Conservation (phyloP, 2,888 invertebrate genomes). For the Amaurobius ferox region DNA sequence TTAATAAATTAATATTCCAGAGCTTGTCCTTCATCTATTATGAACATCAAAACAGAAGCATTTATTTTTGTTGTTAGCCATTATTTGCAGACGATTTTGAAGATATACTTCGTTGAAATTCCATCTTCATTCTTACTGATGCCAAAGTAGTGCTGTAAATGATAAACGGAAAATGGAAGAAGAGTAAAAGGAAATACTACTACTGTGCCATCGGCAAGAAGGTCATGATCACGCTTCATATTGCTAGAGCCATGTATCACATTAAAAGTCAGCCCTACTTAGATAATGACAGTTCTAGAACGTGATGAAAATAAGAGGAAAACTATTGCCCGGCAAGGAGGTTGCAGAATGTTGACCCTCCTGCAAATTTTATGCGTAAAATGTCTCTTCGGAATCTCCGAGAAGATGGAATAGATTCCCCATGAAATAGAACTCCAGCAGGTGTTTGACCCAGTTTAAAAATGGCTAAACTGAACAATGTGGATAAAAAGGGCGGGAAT, state of each 20-base stretch:
- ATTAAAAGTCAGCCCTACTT: background rate
- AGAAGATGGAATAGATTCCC: background rate
- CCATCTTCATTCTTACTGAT: background rate
- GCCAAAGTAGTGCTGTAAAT: background rate
- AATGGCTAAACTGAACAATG: no score
- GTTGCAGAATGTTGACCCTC: background rate
- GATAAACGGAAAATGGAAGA: background rate
- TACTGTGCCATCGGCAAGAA: background rate
- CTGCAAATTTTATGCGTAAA: background rate
- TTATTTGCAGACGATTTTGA: no score
- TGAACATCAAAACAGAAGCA: no score
- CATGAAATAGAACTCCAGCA: background rate
- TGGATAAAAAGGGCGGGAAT: no score
- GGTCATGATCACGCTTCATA: slow-evolving; percentile 9
- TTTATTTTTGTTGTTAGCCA: no score
- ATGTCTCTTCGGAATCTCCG: background rate
- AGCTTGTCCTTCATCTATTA: no score
- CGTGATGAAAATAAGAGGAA: background rate
- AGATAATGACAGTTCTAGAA: slow-evolving; percentile 10
- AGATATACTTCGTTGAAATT: no score
- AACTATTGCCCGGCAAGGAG: background rate
- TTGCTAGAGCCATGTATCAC: background rate
- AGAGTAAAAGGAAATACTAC: background rate
- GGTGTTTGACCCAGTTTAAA: background rate
- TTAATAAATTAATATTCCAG: no score